Evolutionary conservation across 2,113 vertebrate species (phyloP).

Genomic region (Anguilla rostrata): DNA sequence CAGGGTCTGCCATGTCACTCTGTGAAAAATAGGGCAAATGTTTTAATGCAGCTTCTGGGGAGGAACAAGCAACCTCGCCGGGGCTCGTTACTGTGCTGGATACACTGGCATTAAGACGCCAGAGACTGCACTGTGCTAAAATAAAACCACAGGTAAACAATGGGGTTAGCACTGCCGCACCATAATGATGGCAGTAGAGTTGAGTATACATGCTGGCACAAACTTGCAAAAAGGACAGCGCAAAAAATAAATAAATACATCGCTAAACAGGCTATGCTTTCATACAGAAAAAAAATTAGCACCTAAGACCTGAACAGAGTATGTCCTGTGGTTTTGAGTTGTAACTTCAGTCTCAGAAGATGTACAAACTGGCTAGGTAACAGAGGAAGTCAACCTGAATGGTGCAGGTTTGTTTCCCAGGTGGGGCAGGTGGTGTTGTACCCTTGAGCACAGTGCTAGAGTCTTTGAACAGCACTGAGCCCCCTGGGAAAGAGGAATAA

Average conservation of each 20-base stretch:
- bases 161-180: background rate
- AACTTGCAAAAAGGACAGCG: background rate
- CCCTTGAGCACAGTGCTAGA: background rate
- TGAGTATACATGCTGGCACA: background rate
- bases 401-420: background rate
- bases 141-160: conserved; percentile 12
- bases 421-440: background rate
- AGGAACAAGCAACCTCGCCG: background rate
- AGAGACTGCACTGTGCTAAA: background rate
- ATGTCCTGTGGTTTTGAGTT: background rate
- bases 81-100: conserved; percentile 8
- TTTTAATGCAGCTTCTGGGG: background rate
- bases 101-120: background rate
- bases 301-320: background rate
- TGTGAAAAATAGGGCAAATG: conserved; percentile 11
- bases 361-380: background rate
- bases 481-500: background rate
- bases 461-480: background rate
- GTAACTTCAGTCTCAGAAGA: background rate
- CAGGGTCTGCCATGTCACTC: background rate
- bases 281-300: too few species aligned
- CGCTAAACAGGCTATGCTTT: background rate
- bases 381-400: background rate
- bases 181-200: background rate
- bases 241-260: too few species aligned